A percentile compares a stretch with the other conserved stretches of the same genome.
Conservation (phyloP, 2,113 vertebrate species). For the Sinosuthora webbiana region DNA sequence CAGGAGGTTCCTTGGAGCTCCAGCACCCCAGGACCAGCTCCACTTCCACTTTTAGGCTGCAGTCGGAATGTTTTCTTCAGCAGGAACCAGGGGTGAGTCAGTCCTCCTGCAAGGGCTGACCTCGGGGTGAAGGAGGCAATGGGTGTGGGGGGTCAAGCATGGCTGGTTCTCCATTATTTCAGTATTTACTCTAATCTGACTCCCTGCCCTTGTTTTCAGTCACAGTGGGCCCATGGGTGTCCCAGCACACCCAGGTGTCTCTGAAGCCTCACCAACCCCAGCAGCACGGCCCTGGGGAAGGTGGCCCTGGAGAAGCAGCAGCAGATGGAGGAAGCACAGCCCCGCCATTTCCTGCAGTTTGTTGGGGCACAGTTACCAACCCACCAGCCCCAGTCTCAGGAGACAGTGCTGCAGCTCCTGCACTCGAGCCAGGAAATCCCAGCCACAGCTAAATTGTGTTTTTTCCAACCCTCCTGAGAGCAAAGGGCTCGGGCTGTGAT, state of each 20-base stretch:
- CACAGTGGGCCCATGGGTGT: fast-evolving
- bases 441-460: background rate
- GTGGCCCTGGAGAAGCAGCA: background rate
- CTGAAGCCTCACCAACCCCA: background rate
- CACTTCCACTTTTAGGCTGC: background rate
- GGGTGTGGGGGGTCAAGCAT: background rate
- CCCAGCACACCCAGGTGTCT: background rate
- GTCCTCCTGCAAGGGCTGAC: background rate
- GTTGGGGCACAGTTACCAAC: background rate
- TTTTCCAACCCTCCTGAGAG: background rate
- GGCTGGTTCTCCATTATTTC: background rate
- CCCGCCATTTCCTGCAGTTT: background rate
- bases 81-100: background rate
- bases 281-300: background rate
- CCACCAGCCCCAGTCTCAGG: background rate
- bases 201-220: background rate
- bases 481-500: fast-evolving
- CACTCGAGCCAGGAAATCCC: background rate
- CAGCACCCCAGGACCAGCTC: background rate
- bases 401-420: background rate
- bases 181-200: background rate
- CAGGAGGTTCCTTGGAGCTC: background rate
- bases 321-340: background rate
- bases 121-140: background rate
- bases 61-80: background rate